These are phyloP conservation scores for Pampusana beccarii DNA, from an alignment of 2,113 vertebrate species.

Conservation along the genomic window DNA sequence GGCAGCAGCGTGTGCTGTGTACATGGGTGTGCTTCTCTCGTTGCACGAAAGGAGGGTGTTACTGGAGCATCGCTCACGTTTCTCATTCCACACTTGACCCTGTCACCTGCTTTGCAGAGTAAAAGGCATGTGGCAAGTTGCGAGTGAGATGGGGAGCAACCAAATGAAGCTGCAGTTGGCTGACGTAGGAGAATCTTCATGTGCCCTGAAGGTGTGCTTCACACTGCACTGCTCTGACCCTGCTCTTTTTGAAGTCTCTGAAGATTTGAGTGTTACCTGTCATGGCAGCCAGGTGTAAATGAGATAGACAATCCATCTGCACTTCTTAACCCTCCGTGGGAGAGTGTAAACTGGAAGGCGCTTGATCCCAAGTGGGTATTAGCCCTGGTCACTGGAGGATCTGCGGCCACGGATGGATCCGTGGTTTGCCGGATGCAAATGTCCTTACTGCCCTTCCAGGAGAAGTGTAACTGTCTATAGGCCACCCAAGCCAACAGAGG, in stretches of 20 bases:
- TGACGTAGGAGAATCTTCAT: background rate
- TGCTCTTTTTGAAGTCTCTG: background rate
- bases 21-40: background rate
- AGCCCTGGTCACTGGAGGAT: background rate
- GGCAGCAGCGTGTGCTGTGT: rapidly evolving
- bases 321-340: background rate
- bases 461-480: background rate
- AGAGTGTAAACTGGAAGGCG: background rate
- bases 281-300: background rate
- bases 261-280: background rate
- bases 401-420: rapidly evolving
- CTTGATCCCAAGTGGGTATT: rapidly evolving
- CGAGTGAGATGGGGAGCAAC: background rate
- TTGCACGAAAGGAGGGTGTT: background rate
- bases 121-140: rapidly evolving
- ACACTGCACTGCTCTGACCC: rapidly evolving
- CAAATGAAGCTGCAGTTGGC: background rate
- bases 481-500: background rate
- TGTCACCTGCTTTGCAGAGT: background rate
- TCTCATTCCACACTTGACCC: background rate
- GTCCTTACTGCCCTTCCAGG: background rate
- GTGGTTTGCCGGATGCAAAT: background rate
- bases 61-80: background rate
- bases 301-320: background rate
- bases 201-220: rapidly evolving